Percentiles rank a stretch among this genome's conserved stretches.
Evolutionary conservation across 2,113 vertebrate genomes (phyloP).

Genomic region (Macrotis lagotis): DNA sequence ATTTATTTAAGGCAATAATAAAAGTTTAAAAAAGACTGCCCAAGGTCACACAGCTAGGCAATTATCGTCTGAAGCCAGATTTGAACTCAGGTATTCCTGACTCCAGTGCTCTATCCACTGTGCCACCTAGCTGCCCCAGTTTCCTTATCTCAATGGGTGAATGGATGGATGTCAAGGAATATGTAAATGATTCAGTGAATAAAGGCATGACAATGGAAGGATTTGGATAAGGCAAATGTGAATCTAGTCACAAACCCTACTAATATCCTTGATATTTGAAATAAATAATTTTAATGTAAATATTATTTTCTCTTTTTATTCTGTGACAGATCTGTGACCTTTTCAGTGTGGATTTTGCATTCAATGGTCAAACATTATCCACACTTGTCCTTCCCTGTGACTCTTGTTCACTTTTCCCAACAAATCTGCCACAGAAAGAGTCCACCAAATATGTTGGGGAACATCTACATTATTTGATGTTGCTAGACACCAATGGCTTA

Average conservation of each 20-base stretch:
- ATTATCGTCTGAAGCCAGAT: no score
- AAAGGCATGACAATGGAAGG: background rate
- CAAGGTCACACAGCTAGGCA: no score
- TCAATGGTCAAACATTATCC: background rate
- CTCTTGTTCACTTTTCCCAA: background rate
- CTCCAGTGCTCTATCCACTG: no score
- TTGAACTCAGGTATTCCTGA: no score
- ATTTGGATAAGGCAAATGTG: background rate
- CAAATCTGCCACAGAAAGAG: background rate
- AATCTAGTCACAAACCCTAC: background rate
- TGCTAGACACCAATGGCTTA: background rate
- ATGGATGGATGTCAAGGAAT: background rate
- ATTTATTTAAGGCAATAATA: no score
- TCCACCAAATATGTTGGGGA: background rate
- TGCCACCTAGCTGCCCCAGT: no score
- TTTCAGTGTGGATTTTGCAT: background rate
- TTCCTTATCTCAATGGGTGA: background rate
- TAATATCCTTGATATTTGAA: background rate
- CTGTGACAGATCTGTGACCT: background rate
- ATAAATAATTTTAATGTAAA: background rate
- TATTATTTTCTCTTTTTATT: background rate
- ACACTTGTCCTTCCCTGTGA: background rate
- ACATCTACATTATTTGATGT: background rate
- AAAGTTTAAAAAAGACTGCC: no score
- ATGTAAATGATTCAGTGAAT: background rate